Conservation (phyloP, 2,888 invertebrate genomes). For the Oscheius sp. region DNA sequence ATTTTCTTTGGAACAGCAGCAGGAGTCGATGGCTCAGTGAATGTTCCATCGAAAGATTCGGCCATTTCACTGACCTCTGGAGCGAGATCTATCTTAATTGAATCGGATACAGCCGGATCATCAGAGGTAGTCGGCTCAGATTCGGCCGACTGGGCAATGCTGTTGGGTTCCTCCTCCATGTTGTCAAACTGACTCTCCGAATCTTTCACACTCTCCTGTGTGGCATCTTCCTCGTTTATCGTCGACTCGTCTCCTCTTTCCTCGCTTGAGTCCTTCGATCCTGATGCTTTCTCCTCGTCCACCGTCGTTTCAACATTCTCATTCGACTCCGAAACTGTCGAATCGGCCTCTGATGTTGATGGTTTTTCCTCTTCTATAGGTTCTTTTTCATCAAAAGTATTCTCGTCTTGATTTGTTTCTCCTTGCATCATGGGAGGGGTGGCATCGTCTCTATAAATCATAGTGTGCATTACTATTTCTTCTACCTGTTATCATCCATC, state of each 20-base stretch:
- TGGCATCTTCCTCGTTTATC: slow-evolving; percentile 4
- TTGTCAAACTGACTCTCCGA: slow-evolving; percentile 13
- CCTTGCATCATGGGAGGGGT: slow-evolving; percentile 20
- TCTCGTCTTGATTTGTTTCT: slow-evolving; percentile 6
- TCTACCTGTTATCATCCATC: not conserved
- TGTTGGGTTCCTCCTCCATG: slow-evolving; percentile 6
- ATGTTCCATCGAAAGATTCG: slow-evolving; percentile 33
- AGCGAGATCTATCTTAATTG: slow-evolving; percentile 1
- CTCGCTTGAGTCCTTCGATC: slow-evolving; percentile 26
- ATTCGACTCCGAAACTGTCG: not conserved
- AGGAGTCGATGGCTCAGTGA: slow-evolving; percentile 49
- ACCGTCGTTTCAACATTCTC: not conserved
- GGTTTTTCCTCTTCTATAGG: slow-evolving; percentile 2
- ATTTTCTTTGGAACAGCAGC: slow-evolving; percentile 16
- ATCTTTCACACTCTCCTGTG: slow-evolving; percentile 10
- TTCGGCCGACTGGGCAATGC: not conserved
- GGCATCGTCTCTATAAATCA: slow-evolving; percentile 11
- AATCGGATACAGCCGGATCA: slow-evolving; percentile 9
- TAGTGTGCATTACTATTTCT: not conserved
- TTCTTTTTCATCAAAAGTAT: not conserved
- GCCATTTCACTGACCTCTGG: slow-evolving; percentile 1
- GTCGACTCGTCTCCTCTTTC: slow-evolving; percentile 5
- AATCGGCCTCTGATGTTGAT: slow-evolving; percentile 18
- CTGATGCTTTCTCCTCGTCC: slow-evolving; percentile 23
- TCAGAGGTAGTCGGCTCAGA: slow-evolving; percentile 3